Evolutionary conservation across 2,888 invertebrate species (phyloP).

Genomic region (Brachypalpus laphriformis): DNA sequence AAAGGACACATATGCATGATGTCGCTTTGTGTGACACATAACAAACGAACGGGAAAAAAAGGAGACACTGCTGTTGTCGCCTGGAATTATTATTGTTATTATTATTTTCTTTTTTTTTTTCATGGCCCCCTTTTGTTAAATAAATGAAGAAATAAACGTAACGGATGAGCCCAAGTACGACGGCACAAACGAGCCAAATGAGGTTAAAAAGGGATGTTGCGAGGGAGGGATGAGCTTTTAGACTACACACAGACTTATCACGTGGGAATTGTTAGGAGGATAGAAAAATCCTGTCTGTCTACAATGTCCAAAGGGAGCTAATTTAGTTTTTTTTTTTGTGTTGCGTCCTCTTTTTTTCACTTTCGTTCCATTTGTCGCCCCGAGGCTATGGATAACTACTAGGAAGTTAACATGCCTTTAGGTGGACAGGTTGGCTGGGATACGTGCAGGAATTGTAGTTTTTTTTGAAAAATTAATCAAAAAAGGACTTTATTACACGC

Average conservation of each 20-base stretch:
- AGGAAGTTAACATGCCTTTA: conserved; percentile 54
- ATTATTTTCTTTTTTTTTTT: conserved; percentile 50
- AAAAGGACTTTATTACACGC: conserved; percentile 37
- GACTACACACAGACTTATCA: conserved; percentile 33
- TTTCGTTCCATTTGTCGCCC: conserved; percentile 61
- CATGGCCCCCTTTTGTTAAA: conserved; percentile 47
- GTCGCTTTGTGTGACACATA: conserved; percentile 36
- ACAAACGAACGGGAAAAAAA: conserved; percentile 50
- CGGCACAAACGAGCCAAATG: conserved; percentile 68
- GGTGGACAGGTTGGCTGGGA: conserved; percentile 24
- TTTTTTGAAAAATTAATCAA: conserved; percentile 54
- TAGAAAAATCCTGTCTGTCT: conserved; percentile 55
- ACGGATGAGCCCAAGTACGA: conserved; percentile 62
- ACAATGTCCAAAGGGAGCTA: conserved; percentile 64
- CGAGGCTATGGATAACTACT: conserved; percentile 50
- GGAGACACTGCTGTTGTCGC: conserved; percentile 63
- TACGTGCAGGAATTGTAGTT: conserved; percentile 16
- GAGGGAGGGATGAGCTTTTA: not conserved
- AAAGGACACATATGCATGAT: conserved; percentile 61
- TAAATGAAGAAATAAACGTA: conserved; percentile 63
- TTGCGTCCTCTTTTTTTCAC: conserved; percentile 19
- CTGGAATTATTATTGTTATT: conserved; percentile 66
- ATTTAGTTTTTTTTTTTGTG: conserved; percentile 26
- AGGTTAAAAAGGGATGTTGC: conserved; percentile 69
- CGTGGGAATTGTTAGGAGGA: conserved; percentile 61